phyloP scores from a whole-genome alignment of 1,140 invertebrate species.

The Cherax quadricarinatus region DNA sequence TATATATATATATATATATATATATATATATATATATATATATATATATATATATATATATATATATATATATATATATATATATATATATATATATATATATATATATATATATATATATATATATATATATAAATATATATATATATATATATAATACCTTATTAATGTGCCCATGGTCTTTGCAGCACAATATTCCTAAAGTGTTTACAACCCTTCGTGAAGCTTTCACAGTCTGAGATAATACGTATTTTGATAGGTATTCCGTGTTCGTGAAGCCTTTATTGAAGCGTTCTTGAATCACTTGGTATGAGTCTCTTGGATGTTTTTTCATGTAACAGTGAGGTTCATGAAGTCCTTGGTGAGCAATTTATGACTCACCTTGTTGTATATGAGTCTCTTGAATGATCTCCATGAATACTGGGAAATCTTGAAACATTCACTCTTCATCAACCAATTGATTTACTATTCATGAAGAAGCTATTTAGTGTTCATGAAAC shows the following conservation, averaged over 20 bases:
- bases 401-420: neutral
- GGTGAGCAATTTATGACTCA: too few relatives aligned
- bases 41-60: neutral
- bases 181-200: conserved; percentile 40
- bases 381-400: too few relatives aligned
- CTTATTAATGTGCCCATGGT: conserved; percentile 26
- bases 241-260: conserved; percentile 44
- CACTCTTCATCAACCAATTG: neutral
- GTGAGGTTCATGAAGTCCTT: too few relatives aligned
- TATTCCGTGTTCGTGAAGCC: neutral
- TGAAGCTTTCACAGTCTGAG: conserved; percentile 42
- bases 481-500: neutral
- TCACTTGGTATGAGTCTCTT: too few relatives aligned
- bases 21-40: conserved; percentile 35
- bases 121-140: conserved; percentile 10
- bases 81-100: conserved; percentile 1
- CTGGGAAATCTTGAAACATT: neutral
- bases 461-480: neutral
- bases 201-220: conserved; percentile 44
- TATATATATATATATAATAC: conserved; percentile 20
- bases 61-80: conserved; percentile 33
- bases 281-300: neutral
- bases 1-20: neutral
- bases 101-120: conserved; percentile 26
- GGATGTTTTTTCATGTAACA: too few relatives aligned